Evolutionary conservation across 2,888 invertebrate species (phyloP), one percentile per base, ranked within the genome.

Genomic region (Lypha dubia): DNA sequence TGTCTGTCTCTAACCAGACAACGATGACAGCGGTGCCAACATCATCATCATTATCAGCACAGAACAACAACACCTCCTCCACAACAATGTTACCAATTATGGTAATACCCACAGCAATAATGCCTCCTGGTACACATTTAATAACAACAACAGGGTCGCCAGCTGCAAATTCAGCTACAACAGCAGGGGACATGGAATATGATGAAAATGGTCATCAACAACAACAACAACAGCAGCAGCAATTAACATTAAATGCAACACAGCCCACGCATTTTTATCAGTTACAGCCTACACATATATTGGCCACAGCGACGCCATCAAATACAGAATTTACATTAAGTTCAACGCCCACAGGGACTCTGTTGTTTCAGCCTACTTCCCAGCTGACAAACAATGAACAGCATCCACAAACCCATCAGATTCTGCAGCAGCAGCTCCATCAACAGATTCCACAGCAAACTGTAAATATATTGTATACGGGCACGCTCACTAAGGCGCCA

Each of bases 11-110:
- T 58, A 75, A 56, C 46, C 75, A 81, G 81, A 75, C 87, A 53
- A 79, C 86, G 46, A 32, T 60, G 49, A 22, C 67, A 24, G 70
- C 79, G 22, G 24, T 49, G 76, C 53, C 65, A 53, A 58, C 71
- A 63, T 38, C 71, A 24, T n/a, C 35, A 11, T 8, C 60, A 63
- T 38, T 63, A 24, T n/a, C 35, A 11, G 4, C 60, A 2, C 60
- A 62, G 41, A 62, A 32, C 44, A 41, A 28, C 17, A 73, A 85
- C 81, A 28, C 68, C 88, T 8, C 79, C 17, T 87, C 89, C 41
- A 83, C 90, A 46, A 88, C 91, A 49, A 90, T 92, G 90, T 83
- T 92, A 86, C 92, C 92, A 70, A 91, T 92, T 51, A 91, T 92
- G 92, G 89, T 92, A 67, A 91, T 92, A 87, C 91, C 92, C 60